Evolutionary conservation across 2,113 vertebrate genomes (phyloP), one percentile per base, ranked within the genome.

Genomic region (Phodopus roborovskii): DNA sequence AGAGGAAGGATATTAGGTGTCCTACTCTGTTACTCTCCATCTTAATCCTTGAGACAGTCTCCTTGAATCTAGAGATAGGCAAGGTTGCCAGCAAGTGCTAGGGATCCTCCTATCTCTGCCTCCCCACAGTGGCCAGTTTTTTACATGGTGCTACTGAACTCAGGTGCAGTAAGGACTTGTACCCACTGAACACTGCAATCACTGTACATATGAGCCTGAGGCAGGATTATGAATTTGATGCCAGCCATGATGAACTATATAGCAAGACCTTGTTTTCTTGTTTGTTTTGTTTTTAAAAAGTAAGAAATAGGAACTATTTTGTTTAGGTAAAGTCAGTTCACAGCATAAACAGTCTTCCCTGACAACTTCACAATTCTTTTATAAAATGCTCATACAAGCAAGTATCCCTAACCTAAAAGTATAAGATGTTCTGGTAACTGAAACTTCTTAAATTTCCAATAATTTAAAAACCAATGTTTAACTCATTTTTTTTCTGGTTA

Each of bases 241-340:
- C 20, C 36, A 39, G n/a, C 10, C n/a, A 39, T 2, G 13, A 10
- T 82, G 19, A 22, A 60, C 79, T 82, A n/a, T 8, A 82, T 15
- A 82, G 78, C 53, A 58, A 81, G 36, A 82, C 36, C 13, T 62
- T 42, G 24, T 39, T 42, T 45, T 26, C n/a, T 45, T 75, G 39
- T 26, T 66, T 66, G 22, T 66, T 73, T 73, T 42, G 39, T 75
- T 75, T 45, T 75, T 74, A 22, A 74, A 75, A 75, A 15, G 42
- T 75, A 74, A 74, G 88, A 88, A 86, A 45, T 73, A 70, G 60
- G 53, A 8, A 85, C 79, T 78, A 30, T 64, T 64, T 42, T 62
- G 71, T 71, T 94, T 85, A 85, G 74, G 78, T 60, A 48, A 87
- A 82, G 68, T 50, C 58, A 75, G 64, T 81, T 94, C 56, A 85